Base-by-base conservation (phyloP, 2,797 vertebrate species). In the Adrianichthys oophorus region DNA sequence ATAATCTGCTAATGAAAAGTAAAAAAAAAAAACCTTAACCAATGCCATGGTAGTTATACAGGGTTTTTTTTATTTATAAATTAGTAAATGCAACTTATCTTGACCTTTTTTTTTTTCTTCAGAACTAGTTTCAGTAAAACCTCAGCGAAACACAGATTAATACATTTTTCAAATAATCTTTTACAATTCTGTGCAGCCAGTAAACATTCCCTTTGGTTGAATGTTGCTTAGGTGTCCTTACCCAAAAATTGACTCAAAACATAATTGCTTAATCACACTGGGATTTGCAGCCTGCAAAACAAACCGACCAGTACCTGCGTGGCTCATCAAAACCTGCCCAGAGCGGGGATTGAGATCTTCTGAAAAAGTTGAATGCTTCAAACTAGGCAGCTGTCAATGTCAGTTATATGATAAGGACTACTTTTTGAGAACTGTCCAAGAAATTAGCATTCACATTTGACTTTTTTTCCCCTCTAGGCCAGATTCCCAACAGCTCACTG, bases 321-420 rank as follows among this genome's bases (percentile, higher is more conserved):
- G 29, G 16, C 13, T 65, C 64, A 75, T 65, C 60, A 48, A 81
- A 47, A 78, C 85, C 78, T 65, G 21, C 57, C 32, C 10, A 12
- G 10, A 88, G 75, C 71, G 21, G 76, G 62, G 84, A 85, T 85
- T 88, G 72, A 66, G 62, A 61, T 14, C 13, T 8, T 58, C 23
- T 6, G 32, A 61, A 74, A 80, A 70, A 59, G 52, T 72, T 2
- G 15, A 46, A 56, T 63, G 62, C 50, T 29, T 57, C 37, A 54
- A 50, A 56, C 18, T 52, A 54, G 5, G 0, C 46, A 62, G n/a
- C 61, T 73, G 79, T 85, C 72, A 62, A 8, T 48, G 45, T 70
- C 56, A 23, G 52, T 76, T 60, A 15, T 13, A 24, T 49, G 58
- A 68, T 37, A 19, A 65, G 13, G 19, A 32, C 6, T 15, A 29